Evolutionary conservation across 2,888 invertebrate species (phyloP), one percentile per base, ranked within the genome.

Genomic region (Dicranocentrus wangi): DNA sequence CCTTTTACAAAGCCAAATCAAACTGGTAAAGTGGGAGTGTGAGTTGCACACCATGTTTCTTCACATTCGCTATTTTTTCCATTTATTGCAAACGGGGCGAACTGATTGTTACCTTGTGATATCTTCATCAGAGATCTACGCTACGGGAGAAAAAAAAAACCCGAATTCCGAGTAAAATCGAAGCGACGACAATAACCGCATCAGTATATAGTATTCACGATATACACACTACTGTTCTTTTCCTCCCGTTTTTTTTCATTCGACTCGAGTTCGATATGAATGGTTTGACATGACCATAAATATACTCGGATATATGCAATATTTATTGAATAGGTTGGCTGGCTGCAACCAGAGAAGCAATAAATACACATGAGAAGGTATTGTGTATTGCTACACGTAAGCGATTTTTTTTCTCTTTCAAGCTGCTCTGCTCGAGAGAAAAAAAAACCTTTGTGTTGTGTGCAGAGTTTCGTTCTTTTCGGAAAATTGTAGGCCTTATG

Each of bases 201-300:
- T 47, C 47, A 47, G 10, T 47, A n/a, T n/a, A 47, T 10, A n/a
- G n/a, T n/a, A n/a, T n/a, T n/a, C n/a, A n/a, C n/a, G n/a, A n/a
- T n/a, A n/a, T n/a, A n/a, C n/a, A n/a, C n/a, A n/a, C n/a, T n/a
- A n/a, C n/a, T n/a, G n/a, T n/a, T n/a, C n/a, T n/a, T n/a, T n/a
- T n/a, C n/a, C n/a, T n/a, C n/a, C n/a, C n/a, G n/a, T n/a, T n/a
- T n/a, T n/a, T n/a, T n/a, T n/a, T n/a, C n/a, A n/a, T n/a, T n/a
- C n/a, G n/a, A n/a, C n/a, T n/a, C n/a, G n/a, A n/a, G n/a, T 47
- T 2, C n/a, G 10, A 47, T n/a, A n/a, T 47, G 15, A 39, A 55
- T 43, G 43, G 25, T 60, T 60, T 71, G 71, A 70, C 70, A 70
- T 39, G 32, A n/a, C 3, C 58, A 70, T 70, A 58, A 42, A 70